phyloP scores from a whole-genome alignment of 2,888 invertebrate species.

The Melieria picta region DNA sequence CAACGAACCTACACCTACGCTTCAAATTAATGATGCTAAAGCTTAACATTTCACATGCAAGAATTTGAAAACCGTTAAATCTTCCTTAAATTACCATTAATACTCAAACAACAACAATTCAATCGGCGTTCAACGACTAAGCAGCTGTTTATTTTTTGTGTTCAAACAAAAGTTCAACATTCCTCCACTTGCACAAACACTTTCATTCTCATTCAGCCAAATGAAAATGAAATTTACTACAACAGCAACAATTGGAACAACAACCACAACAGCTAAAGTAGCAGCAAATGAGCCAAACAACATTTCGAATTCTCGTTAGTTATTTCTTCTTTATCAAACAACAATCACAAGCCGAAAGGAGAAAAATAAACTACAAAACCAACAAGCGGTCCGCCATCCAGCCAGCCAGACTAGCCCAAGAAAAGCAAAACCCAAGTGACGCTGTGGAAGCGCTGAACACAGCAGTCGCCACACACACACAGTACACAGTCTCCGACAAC shows the following conservation, averaged over 20 bases:
- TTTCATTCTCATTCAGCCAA: slow-evolving; percentile 35
- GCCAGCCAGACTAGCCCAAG: background rate
- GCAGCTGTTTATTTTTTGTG: background rate
- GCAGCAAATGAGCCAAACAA: background rate
- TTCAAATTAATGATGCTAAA: no score
- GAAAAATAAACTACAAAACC: background rate
- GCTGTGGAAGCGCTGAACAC: no score
- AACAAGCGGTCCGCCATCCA: background rate
- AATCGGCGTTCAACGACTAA: background rate
- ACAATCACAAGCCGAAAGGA: background rate
- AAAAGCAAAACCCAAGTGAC: slow-evolving; percentile 1
- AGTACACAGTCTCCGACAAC: background rate
- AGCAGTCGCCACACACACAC: background rate
- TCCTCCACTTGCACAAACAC: slow-evolving; percentile 8
- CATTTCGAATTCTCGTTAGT: slow-evolving; percentile 1
- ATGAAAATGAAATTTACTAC: slow-evolving; percentile 31
- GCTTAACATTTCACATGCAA: no score
- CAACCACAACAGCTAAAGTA: background rate
- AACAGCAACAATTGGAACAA: slow-evolving; percentile 1
- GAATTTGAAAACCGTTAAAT: no score
- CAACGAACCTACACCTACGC: no score
- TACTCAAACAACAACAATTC: background rate
- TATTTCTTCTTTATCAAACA: background rate
- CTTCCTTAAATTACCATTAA: background rate
- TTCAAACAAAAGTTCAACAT: background rate